Base-by-base conservation (phyloP, 2,113 vertebrate genomes). In the Polyodon spathula region DNA sequence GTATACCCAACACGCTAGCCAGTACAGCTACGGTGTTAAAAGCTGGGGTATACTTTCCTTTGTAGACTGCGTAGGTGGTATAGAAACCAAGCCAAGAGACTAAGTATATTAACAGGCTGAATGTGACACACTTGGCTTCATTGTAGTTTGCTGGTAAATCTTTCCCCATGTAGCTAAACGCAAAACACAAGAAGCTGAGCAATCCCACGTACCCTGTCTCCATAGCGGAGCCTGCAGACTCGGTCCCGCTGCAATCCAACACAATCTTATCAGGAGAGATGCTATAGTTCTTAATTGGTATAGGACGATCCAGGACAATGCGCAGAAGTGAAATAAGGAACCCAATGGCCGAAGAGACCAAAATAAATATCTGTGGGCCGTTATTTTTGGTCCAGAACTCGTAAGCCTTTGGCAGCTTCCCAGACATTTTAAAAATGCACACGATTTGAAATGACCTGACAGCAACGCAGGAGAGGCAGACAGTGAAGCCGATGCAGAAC, bases 131-230 rank as follows among this genome's bases (percentile, higher is more conserved):
- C 68, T 89, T 93, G 69, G 90, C 89, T 56, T 93, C 88, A 0
- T 81, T 92, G 80, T 93, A 91, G 79, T 84, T 91, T 59, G 88
- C 89, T 2, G 89, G 91, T 53, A 93, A 78, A 60, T 89, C 88
- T 74, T 89, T 92, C 38, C 91, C 89, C 70, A 81, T 62, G 77
- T 90, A 92, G 74, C 88, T 81, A 11, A 93, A 88, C 50, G 66
- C 60, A 66, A 93, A 93, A 61, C 86, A 90, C 9, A 78, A 40
- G 44, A 81, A 2, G 1, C 82, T 88, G 55, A 92, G 75, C 4
- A 82, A 1, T 5, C 67, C 76, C 4, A 81, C 62, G 4, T 73
- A 87, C 2, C 50, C 46, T 0, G 85, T 69, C 62, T 86, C 84
- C 0, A 75, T 4, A 12, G 67, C 60, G 0, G 80, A 63, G 14